Conservation (phyloP, 2,113 vertebrate species). For the Eudorcas thomsonii region DNA sequence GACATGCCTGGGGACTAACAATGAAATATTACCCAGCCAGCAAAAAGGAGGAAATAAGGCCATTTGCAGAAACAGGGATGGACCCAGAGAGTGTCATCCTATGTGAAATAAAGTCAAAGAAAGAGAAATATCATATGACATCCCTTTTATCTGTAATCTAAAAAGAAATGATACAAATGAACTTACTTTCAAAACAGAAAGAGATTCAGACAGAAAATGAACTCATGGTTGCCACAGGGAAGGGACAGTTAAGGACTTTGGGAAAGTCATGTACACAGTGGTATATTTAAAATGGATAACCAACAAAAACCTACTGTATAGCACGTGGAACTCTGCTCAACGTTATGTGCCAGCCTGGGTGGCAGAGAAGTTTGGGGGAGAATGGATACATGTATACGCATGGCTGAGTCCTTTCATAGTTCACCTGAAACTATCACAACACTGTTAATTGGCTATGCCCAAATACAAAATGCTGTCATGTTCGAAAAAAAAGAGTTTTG, state of each 20-base stretch:
- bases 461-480: not conserved
- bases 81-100: not conserved
- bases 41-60: not conserved
- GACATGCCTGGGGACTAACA: not conserved
- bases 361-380: not conserved
- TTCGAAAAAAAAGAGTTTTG: not conserved
- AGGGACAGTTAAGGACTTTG: not conserved
- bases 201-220: not conserved
- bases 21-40: not conserved
- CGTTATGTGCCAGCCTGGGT: not conserved
- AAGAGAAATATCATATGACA: not conserved
- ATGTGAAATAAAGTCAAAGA: not conserved
- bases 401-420: not conserved
- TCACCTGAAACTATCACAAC: not conserved
- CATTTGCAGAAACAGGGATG: not conserved
- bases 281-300: not conserved
- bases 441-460: not conserved
- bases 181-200: not conserved
- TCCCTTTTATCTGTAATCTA: not conserved
- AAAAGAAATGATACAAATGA: not conserved
- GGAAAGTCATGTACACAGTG: not conserved
- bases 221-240: fast-evolving
- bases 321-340: not conserved
- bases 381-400: not conserved
- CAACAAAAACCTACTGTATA: not conserved